Evolutionary conservation across 2,113 vertebrate genomes (phyloP), one percentile per base, ranked within the genome.

Genomic region (Xiphophorus hellerii): DNA sequence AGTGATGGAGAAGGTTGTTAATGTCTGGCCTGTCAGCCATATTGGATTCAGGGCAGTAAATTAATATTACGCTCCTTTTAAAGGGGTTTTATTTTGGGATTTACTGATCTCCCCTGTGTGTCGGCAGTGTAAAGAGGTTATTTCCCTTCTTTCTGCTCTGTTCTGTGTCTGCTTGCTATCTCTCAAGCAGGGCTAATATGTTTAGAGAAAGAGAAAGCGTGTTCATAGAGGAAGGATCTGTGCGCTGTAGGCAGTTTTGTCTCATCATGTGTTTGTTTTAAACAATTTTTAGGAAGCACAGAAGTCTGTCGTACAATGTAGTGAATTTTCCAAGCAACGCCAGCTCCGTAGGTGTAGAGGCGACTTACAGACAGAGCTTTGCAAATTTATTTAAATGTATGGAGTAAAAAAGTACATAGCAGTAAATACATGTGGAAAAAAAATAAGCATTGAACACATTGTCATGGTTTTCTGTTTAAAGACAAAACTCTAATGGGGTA

Each of bases 1-100:
- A 90, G 89, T 89, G 87, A 92, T 89, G 76, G 82, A 91, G 82
- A 81, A 73, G 80, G 79, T 68, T 88, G 86, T 88, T 90, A 93
- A 93, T 88, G 83, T 80, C 83, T 74, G 58, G 71, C 80, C 84
- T 86, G 90, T 91, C 90, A 86, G 86, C 87, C 88, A 87, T 91
- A 89, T 91, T 93, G 89, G 92, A 92, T 92, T 90, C 81, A 81
- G 73, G 78, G 86, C 87, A 85, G 88, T 92, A 92, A 92, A 93
- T 92, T 93, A 92, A 92, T 93, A 93, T 90, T 85, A 83, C 87
- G 74, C 84, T 88, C 73, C 77, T 88, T 88, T 88, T 83, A 87
- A 88, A 85, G 69, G 63, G 84, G 81, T 84, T 92, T 92, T 90
- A 90, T 92, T 92, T 93, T 84, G 84, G 90, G 88, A 89, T 93